A percentile compares a stretch with the other conserved stretches of the same genome.
Conservation (phyloP, 1,140 invertebrate species). For the Aphidius ervi region DNA sequence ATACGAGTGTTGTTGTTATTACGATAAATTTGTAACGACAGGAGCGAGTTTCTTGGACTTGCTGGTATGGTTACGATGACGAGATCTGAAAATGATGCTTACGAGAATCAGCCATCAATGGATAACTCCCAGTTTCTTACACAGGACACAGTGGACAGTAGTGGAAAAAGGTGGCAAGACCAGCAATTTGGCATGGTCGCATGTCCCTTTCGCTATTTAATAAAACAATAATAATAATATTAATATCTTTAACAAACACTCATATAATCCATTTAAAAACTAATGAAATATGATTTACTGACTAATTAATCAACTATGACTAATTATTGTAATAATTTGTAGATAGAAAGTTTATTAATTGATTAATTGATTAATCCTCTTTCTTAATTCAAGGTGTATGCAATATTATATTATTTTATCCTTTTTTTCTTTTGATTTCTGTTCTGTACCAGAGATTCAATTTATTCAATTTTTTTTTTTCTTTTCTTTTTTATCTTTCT, state of each 20-base stretch:
- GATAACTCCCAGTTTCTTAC: slow-evolving; percentile 38
- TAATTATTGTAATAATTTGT: background rate
- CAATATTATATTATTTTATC: too few relatives aligned
- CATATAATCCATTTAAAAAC: background rate
- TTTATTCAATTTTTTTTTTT: too few relatives aligned
- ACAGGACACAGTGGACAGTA: slow-evolving; percentile 41
- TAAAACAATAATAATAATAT: slow-evolving; percentile 11
- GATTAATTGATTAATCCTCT: background rate
- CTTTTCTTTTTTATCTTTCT: background rate
- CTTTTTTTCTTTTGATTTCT: too few relatives aligned
- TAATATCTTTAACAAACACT: too few relatives aligned
- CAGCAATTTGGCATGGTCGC: slow-evolving; percentile 33
- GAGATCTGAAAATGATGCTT: slow-evolving; percentile 46
- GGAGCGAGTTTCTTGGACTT: slow-evolving; percentile 51
- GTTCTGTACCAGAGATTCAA: too few relatives aligned
- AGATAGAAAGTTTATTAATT: background rate
- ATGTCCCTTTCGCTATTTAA: slow-evolving; percentile 26
- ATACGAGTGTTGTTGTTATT: slow-evolving; percentile 11
- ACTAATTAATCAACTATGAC: background rate
- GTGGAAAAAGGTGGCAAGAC: slow-evolving; percentile 46
- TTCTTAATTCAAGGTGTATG: too few relatives aligned
- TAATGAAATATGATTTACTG: background rate
- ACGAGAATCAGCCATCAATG: slow-evolving; percentile 39
- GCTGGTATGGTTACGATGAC: slow-evolving; percentile 51
- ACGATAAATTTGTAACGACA: slow-evolving; percentile 33